Conservation (phyloP, 2,888 invertebrate genomes). For the Spialia ferax region DNA sequence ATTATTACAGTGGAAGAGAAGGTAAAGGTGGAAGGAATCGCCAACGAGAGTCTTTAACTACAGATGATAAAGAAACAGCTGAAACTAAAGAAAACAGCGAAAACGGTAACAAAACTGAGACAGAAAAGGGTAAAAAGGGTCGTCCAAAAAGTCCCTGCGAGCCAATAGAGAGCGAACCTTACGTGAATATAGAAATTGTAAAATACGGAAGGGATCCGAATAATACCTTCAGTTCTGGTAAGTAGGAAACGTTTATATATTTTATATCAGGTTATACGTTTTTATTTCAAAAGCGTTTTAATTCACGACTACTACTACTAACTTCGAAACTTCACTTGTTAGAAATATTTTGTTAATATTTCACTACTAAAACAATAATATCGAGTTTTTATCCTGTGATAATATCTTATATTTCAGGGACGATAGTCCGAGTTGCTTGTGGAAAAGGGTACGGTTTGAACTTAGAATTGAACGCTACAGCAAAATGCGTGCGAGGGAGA, state of each 20-base stretch:
- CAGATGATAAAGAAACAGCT: slow-evolving; percentile 50
- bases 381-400: background rate
- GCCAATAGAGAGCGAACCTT: slow-evolving; percentile 88
- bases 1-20: slow-evolving; percentile 69
- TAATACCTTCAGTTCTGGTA: slow-evolving; percentile 90
- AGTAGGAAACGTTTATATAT: slow-evolving; percentile 37
- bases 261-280: no score
- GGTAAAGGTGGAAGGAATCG: slow-evolving; percentile 74
- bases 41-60: slow-evolving; percentile 57
- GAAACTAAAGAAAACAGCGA: slow-evolving; percentile 55
- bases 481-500: slow-evolving; percentile 93
- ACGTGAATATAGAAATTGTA: slow-evolving; percentile 90
- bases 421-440: slow-evolving; percentile 91
- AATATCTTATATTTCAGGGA: slow-evolving; percentile 80
- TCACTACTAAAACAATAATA: background rate
- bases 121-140: slow-evolving; percentile 73
- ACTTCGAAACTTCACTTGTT: no score
- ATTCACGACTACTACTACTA: no score
- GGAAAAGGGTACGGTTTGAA: slow-evolving; percentile 92
- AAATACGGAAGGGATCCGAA: slow-evolving; percentile 91
- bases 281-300: no score
- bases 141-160: slow-evolving; percentile 89
- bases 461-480: slow-evolving; percentile 91
- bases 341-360: no score
- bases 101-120: slow-evolving; percentile 61